Base-by-base conservation (phyloP, 2,113 vertebrate genomes). In the Peromyscus polionotus region DNA sequence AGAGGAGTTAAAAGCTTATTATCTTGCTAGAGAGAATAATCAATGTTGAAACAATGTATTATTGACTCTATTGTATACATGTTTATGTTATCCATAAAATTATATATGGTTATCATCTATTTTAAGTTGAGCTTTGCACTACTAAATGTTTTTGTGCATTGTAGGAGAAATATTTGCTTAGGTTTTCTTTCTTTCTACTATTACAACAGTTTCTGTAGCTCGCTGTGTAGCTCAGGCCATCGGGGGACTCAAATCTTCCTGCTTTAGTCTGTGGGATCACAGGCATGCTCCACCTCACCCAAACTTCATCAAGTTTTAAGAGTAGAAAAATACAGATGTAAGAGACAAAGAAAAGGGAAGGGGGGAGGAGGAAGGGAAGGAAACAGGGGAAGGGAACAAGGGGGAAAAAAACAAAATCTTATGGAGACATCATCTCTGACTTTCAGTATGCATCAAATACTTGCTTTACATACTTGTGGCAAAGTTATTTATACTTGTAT, bases 401-500 rank as follows among this genome's bases (percentile, higher is more conserved):
- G 1, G 3, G 51, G 28, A 22, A 63, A 88, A 88, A 84, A 63
- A 14, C 39, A 19, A 79, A 95, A 80, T 51, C 24, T 87, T 63
- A 33, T 13, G n/a, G 59, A 93, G 83, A 77, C 51, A 65, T 39
- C 54, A 72, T 63, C 42, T 95, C 75, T 85, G 5, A 85, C 76
- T 97, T 97, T 93, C 87, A 87, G 12, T 68, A 63, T 90, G 22
- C 77, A 83, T 77, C 91, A 96, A 95, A 83, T 94, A 96, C 90
- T 97, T 93, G 70, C 87, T 94, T 76, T 75, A 84, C 73, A 61
- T 70, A 94, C 92, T 92, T 68, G 26, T 89, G 36, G 81, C 39
- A 90, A 94, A 84, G 75, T 88, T 92, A 90, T 95, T 96, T 98
- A 94, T 95, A 96, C 75, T 96, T 97, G 70, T 89, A 26, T 95